Percentiles rank a stretch among this genome's conserved stretches.
phyloP scores from a whole-genome alignment of 1,140 invertebrate species.

The Drosophila pseudoobscura region DNA sequence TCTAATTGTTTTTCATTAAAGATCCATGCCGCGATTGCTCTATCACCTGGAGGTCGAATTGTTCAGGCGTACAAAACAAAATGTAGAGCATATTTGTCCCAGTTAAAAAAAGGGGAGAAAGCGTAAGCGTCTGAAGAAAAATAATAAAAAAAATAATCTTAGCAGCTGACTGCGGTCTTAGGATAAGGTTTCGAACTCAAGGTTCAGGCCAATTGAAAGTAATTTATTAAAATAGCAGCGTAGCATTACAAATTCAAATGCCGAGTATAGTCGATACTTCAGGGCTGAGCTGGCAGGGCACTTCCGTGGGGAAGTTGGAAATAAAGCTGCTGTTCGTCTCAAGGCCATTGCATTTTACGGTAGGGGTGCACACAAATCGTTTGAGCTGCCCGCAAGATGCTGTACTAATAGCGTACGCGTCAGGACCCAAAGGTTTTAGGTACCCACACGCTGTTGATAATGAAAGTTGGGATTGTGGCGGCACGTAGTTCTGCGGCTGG shows the following conservation, averaged over 20 bases:
- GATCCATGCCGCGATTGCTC: slow-evolving; percentile 73
- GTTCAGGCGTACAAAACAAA: slow-evolving; percentile 74
- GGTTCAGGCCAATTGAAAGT: too few relatives aligned
- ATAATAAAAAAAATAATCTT: too few relatives aligned
- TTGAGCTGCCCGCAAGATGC: not conserved
- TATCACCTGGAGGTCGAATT: slow-evolving; percentile 74
- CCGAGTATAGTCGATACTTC: not conserved
- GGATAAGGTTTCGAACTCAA: not conserved
- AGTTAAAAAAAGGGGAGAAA: slow-evolving; percentile 40
- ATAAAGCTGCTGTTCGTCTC: not conserved
- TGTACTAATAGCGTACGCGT: not conserved
- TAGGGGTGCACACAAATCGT: slow-evolving; percentile 23
- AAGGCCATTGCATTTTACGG: slow-evolving; percentile 20
- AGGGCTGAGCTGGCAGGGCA: not conserved
- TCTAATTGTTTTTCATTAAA: slow-evolving; percentile 14
- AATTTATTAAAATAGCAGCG: too few relatives aligned
- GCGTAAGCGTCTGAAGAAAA: not conserved
- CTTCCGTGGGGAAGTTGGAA: not conserved
- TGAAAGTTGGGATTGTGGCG: not conserved
- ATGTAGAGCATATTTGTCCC: slow-evolving; percentile 58
- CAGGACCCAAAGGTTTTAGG: not conserved
- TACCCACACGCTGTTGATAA: slow-evolving; percentile 16
- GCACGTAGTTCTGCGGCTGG: not conserved
- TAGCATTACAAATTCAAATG: too few relatives aligned
- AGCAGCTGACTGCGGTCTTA: too few relatives aligned